Evolutionary conservation across 2,888 invertebrate species (phyloP).

Genomic region (Protonemura montana): DNA sequence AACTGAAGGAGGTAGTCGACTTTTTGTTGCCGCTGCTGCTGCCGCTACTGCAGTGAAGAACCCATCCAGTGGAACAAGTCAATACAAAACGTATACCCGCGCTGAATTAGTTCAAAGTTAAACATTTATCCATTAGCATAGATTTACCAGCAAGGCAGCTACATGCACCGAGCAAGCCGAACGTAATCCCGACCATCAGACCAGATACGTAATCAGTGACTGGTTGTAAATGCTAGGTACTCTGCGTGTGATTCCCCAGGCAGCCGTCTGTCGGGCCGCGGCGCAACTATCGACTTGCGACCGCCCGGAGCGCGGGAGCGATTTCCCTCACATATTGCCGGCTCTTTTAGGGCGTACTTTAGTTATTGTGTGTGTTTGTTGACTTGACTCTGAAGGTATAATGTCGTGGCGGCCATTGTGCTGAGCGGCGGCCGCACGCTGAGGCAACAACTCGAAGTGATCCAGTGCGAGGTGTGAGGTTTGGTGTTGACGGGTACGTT

Average conservation of each 20-base stretch:
- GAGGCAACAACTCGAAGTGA: neutral
- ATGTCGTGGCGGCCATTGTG: conserved; percentile 29
- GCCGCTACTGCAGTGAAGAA: neutral
- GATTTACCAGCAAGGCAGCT: neutral
- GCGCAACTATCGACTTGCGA: no score
- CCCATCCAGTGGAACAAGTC: neutral
- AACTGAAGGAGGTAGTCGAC: neutral
- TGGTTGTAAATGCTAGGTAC: neutral
- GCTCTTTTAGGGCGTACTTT: neutral
- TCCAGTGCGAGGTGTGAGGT: neutral
- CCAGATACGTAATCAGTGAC: neutral
- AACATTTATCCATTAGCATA: conserved; percentile 12
- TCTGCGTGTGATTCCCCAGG: neutral
- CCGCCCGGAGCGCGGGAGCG: no score
- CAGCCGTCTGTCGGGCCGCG: no score
- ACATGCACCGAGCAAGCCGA: neutral
- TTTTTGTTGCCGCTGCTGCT: neutral
- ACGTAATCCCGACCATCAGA: neutral
- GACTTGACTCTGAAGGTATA: conserved; percentile 13
- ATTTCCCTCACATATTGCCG: neutral
- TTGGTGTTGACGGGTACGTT: neutral
- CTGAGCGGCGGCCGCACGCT: neutral
- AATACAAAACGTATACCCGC: neutral
- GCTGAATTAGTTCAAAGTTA: neutral
- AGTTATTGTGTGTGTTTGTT: neutral